These are phyloP conservation scores for Ferrisia virgata DNA, from an alignment of 2,888 invertebrate genomes.

Conservation along the genomic window DNA sequence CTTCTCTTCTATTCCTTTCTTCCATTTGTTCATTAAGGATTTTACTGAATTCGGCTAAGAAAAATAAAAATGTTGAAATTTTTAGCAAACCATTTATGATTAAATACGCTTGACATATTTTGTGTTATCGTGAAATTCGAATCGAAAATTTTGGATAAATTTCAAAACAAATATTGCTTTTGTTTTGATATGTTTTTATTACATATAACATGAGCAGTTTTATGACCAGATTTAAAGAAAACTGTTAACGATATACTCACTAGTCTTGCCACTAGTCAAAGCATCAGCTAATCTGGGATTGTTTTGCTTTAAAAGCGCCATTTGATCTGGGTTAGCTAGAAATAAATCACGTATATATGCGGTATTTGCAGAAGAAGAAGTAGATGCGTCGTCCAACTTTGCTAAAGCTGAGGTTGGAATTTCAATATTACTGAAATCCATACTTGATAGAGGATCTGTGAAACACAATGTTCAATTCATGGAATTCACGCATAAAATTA, in stretches of 20 bases:
- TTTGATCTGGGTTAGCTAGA: constrained; percentile 82
- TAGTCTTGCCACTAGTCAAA: constrained; percentile 60
- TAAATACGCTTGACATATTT: neutral
- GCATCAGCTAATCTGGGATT: constrained; percentile 92
- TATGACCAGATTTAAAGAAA: neutral
- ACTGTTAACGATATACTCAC: constrained; percentile 19
- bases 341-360: constrained; percentile 81
- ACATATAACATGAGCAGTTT: too few species aligned
- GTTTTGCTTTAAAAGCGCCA: constrained; percentile 86
- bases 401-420: constrained; percentile 61
- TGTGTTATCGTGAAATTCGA: neutral
- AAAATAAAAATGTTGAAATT: constrained; percentile 18
- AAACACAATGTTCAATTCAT: neutral
- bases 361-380: constrained; percentile 58
- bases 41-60: constrained; percentile 70
- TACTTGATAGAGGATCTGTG: constrained; percentile 50
- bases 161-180: neutral
- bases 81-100: neutral
- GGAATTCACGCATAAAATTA: neutral
- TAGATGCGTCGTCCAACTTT: neutral
- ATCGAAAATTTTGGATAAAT: neutral
- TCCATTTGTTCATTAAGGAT: constrained; percentile 79
- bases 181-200: neutral
- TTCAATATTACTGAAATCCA: constrained; percentile 85
- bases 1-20: constrained; percentile 76